These are phyloP conservation scores for Wiebesia pumilae DNA, from an alignment of 1,140 invertebrate species.

Conservation along the genomic window DNA sequence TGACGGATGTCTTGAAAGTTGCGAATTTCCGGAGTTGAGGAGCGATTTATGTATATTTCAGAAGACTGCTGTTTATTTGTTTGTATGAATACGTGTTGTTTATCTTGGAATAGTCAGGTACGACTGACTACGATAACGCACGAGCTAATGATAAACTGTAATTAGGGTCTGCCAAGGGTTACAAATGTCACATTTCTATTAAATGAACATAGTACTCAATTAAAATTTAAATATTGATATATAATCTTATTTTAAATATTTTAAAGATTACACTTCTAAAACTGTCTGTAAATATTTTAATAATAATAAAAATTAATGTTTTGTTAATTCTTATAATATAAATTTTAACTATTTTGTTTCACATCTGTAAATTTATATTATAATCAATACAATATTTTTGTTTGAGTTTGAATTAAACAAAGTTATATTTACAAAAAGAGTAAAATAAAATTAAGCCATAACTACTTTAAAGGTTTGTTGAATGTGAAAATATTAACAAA, in stretches of 20 bases:
- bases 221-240: neutral
- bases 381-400: too few species aligned
- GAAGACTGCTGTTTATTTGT: conserved; percentile 15
- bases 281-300: too few species aligned
- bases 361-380: too few species aligned
- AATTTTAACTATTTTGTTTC: too few species aligned
- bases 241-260: too few species aligned
- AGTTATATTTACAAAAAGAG: too few species aligned
- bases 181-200: neutral
- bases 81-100: conserved; percentile 35
- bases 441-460: neutral
- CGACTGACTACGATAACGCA: neutral
- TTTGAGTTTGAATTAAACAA: too few species aligned
- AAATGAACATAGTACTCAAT: neutral
- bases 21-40: conserved; percentile 42
- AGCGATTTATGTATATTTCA: conserved; percentile 43
- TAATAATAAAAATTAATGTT: too few species aligned
- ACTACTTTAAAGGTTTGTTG: neutral
- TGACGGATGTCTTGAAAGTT: conserved; percentile 48
- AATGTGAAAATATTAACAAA: neutral
- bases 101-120: conserved; percentile 1
- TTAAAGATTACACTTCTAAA: too few species aligned
- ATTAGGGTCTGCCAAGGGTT: neutral
- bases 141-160: conserved; percentile 45
- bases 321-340: too few species aligned